Percentiles rank a stretch among this genome's conserved stretches.
phyloP scores from a whole-genome alignment of 2,113 vertebrate genomes.

The Dicaeum eximium region DNA sequence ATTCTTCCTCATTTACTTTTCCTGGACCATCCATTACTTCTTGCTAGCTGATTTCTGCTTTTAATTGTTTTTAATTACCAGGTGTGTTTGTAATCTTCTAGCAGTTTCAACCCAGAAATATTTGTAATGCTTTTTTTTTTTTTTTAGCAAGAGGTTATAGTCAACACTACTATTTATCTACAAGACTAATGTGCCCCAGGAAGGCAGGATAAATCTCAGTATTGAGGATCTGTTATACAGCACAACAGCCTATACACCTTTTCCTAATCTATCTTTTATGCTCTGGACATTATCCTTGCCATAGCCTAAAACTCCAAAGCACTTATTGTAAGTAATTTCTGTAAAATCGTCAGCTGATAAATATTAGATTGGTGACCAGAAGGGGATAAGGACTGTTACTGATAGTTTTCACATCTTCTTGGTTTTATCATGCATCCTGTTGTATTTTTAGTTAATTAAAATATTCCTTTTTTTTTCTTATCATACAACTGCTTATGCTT shows the following conservation, averaged over 20 bases:
- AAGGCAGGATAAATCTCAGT: not conserved
- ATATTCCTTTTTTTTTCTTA: not conserved
- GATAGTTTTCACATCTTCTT: not conserved
- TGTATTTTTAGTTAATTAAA: not conserved
- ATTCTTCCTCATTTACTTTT: constrained; percentile 20
- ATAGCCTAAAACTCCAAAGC: not conserved
- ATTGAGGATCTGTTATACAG: not conserved
- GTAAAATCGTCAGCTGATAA: not conserved
- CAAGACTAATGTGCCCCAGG: not conserved
- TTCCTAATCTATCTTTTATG: not conserved
- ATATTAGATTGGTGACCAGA: not conserved
- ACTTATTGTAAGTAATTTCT: not conserved
- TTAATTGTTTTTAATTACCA: constrained; percentile 11
- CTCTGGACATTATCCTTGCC: not conserved
- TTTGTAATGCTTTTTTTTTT: not conserved
- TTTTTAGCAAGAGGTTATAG: constrained; percentile 1
- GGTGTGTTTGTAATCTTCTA: not conserved
- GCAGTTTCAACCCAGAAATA: constrained; percentile 6
- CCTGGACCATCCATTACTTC: not conserved
- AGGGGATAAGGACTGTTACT: not conserved
- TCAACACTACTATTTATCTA: not conserved
- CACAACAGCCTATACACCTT: not conserved
- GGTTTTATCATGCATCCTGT: not conserved
- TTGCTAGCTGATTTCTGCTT: not conserved
- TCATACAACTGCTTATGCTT: not conserved